A percentile compares a stretch with the other conserved stretches of the same genome.
phyloP scores from a whole-genome alignment of 2,888 invertebrate species.

The Drosophila lacicola region DNA sequence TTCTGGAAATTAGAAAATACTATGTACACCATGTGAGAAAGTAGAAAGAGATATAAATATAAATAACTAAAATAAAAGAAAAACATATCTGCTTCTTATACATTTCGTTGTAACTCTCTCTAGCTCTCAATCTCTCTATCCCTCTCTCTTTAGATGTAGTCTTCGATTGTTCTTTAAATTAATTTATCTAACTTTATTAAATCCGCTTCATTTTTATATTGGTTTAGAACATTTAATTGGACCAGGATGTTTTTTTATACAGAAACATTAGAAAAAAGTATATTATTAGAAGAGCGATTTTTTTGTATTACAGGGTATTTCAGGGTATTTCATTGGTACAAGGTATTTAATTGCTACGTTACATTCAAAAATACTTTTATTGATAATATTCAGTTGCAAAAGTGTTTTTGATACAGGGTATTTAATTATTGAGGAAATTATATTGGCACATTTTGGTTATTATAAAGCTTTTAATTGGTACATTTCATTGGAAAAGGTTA shows the following conservation, averaged over 20 bases:
- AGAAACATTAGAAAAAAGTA: background rate
- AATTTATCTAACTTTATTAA: too few relatives aligned
- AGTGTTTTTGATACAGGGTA: too few relatives aligned
- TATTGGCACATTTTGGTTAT: too few relatives aligned
- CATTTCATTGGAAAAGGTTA: background rate
- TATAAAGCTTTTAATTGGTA: background rate
- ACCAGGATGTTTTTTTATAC: background rate
- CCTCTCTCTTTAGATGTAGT: background rate
- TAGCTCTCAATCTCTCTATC: background rate
- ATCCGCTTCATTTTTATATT: too few relatives aligned
- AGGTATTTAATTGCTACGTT: background rate
- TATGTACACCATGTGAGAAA: background rate
- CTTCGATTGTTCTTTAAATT: too few relatives aligned
- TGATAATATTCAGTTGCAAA: too few relatives aligned
- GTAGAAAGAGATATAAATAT: background rate
- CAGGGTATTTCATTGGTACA: background rate
- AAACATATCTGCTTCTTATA: too few relatives aligned
- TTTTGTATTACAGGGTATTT: too few relatives aligned
- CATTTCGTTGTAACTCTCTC: too few relatives aligned
- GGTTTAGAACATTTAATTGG: background rate
- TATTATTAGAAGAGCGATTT: background rate
- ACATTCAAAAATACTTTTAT: too few relatives aligned
- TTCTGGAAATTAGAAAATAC: too few relatives aligned
- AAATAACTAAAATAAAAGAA: background rate
- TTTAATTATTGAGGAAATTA: too few relatives aligned